Evolutionary conservation across 1,140 invertebrate species (phyloP).

Genomic region (Solenopsis fugax): DNA sequence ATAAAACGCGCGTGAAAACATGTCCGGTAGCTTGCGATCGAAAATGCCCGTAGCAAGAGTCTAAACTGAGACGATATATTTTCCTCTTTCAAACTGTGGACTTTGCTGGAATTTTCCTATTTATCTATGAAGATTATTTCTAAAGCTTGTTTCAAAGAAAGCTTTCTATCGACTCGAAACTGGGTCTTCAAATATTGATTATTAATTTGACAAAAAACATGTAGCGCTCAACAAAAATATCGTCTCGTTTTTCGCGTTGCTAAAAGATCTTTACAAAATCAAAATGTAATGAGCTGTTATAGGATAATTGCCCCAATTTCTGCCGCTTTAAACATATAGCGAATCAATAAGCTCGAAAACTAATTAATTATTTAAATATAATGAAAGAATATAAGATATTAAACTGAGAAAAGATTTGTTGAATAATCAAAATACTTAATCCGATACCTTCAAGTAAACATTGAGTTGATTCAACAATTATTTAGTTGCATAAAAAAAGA

Average conservation of each 20-base stretch:
- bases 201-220: background rate
- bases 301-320: too few relatives aligned
- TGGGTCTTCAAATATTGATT: background rate
- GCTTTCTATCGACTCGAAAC: background rate
- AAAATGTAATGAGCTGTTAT: too few relatives aligned
- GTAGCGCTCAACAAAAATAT: background rate
- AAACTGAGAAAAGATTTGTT: too few relatives aligned
- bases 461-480: too few relatives aligned
- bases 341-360: too few relatives aligned
- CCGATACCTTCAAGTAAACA: too few relatives aligned
- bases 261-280: background rate
- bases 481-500: too few relatives aligned
- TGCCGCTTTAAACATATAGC: too few relatives aligned
- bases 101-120: background rate
- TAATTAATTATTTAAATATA: too few relatives aligned
- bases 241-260: background rate
- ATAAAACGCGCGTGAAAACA: slow-evolving; percentile 40
- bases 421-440: too few relatives aligned
- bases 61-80: background rate
- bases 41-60: slow-evolving; percentile 10
- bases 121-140: background rate
- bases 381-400: too few relatives aligned
- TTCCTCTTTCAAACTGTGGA: background rate
- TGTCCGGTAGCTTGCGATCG: background rate
- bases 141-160: background rate